Conservation (phyloP, 2,888 invertebrate species). For the Diarsia rubi region DNA sequence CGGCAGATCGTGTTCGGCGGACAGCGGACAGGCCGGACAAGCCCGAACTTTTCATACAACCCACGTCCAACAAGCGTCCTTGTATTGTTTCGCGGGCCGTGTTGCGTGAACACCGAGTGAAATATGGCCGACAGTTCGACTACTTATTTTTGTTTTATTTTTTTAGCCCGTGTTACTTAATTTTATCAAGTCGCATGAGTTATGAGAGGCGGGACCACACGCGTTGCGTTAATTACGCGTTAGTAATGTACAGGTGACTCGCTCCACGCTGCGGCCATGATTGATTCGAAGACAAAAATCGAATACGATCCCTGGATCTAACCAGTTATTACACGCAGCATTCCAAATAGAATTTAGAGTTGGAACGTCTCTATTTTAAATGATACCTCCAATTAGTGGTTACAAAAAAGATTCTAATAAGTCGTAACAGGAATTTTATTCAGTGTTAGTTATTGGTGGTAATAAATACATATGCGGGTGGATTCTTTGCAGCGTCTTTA, state of each 20-base stretch:
- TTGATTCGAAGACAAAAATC: conserved; percentile 65
- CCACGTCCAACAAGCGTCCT: conserved; percentile 84
- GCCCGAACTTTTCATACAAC: conserved; percentile 74
- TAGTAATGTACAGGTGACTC: conserved; percentile 77
- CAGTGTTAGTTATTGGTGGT: conserved; percentile 55
- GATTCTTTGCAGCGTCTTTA: conserved; percentile 38
- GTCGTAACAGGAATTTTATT: conserved; percentile 48
- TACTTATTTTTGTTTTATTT: conserved; percentile 88
- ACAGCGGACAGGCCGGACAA: conserved; percentile 66
- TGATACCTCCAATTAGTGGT: conserved; percentile 47
- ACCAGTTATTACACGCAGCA: conserved; percentile 47
- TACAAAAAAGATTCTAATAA: conserved; percentile 60
- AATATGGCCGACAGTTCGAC: conserved; percentile 88
- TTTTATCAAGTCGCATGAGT: conserved; percentile 90
- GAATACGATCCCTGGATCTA: conserved; percentile 51
- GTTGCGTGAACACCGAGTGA: conserved; percentile 89
- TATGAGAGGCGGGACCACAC: conserved; percentile 90
- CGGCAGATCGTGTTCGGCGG: conserved; percentile 63
- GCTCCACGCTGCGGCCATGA: conserved; percentile 64
- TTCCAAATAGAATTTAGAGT: conserved; percentile 49
- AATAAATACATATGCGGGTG: conserved; percentile 43
- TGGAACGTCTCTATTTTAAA: conserved; percentile 58
- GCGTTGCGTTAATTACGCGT: conserved; percentile 87
- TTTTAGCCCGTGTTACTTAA: conserved; percentile 89
- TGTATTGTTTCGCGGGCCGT: conserved; percentile 90